Evolutionary conservation across 1,140 invertebrate species (phyloP).

Genomic region (Metopolophium dirhodum): DNA sequence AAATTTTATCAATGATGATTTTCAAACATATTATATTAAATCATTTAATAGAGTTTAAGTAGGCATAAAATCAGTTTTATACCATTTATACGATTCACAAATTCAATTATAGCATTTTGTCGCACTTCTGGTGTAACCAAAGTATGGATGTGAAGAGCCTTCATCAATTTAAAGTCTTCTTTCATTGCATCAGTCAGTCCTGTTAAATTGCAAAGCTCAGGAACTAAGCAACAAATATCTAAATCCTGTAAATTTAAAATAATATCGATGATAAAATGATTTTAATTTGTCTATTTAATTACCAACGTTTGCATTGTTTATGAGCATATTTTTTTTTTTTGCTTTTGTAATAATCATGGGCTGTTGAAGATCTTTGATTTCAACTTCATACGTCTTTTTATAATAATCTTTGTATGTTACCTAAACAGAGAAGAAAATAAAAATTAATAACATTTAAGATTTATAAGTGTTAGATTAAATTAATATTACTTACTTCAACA

Average conservation of each 20-base stretch:
- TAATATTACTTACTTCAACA: neutral
- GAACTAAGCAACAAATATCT: slow-evolving; percentile 67
- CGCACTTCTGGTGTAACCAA: slow-evolving; percentile 78
- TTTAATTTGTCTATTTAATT: neutral
- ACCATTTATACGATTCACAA: slow-evolving; percentile 52
- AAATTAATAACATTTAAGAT: neutral
- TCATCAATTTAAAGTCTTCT: slow-evolving; percentile 74
- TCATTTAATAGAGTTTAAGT: neutral
- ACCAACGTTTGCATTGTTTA: slow-evolving; percentile 20
- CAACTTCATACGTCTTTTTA: slow-evolving; percentile 68
- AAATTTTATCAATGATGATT: neutral
- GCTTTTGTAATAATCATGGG: slow-evolving; percentile 76
- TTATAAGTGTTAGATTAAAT: neutral
- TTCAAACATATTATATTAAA: neutral
- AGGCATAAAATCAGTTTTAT: neutral
- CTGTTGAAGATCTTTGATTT: slow-evolving; percentile 78
- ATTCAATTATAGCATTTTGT: slow-evolving; percentile 50
- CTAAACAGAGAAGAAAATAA: slow-evolving; percentile 31
- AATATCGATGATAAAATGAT: neutral
- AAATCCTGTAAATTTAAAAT: slow-evolving; percentile 41
- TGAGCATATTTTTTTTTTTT: slow-evolving; percentile 58
- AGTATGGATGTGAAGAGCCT: slow-evolving; percentile 79
- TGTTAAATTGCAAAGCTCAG: slow-evolving; percentile 77
- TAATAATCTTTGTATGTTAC: slow-evolving; percentile 59
- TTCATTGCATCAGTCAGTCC: slow-evolving; percentile 71